Evolutionary conservation across 2,888 invertebrate genomes (phyloP).

Genomic region (Lepidocyrtoides sp.): DNA sequence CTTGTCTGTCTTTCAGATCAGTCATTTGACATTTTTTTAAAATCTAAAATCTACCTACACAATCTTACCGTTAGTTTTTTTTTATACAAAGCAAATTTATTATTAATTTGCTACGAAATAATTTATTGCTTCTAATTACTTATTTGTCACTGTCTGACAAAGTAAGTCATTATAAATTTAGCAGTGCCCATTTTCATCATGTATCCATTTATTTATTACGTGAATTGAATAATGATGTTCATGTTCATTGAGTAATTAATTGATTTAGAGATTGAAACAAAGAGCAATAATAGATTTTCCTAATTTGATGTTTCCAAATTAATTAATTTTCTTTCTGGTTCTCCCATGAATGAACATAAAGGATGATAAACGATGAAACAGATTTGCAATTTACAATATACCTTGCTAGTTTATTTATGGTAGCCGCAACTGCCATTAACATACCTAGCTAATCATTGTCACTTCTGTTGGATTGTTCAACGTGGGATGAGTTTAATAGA

Average conservation of each 20-base stretch:
- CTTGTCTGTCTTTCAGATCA: background rate
- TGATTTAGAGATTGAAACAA: background rate
- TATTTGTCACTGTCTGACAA: background rate
- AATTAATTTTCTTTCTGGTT: background rate
- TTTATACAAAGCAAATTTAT: background rate
- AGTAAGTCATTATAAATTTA: background rate
- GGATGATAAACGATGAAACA: background rate
- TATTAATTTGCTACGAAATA: background rate
- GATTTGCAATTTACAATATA: background rate
- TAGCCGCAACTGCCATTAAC: background rate
- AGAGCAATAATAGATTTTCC: background rate
- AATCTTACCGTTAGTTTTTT: background rate
- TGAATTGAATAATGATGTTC: background rate
- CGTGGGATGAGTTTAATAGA: slow-evolving; percentile 4
- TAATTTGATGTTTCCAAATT: background rate
- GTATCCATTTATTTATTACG: background rate
- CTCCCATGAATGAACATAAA: background rate
- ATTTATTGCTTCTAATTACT: slow-evolving; percentile 21
- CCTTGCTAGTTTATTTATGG: slow-evolving; percentile 6
- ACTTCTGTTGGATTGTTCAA: background rate
- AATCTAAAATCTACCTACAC: background rate
- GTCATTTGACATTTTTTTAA: too few species aligned
- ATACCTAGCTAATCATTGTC: background rate
- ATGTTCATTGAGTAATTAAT: background rate
- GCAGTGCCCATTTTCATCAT: background rate